Percentiles rank a stretch among this genome's conserved stretches.
phyloP scores from a whole-genome alignment of 2,888 invertebrate genomes.

The Eulithis prunata region DNA sequence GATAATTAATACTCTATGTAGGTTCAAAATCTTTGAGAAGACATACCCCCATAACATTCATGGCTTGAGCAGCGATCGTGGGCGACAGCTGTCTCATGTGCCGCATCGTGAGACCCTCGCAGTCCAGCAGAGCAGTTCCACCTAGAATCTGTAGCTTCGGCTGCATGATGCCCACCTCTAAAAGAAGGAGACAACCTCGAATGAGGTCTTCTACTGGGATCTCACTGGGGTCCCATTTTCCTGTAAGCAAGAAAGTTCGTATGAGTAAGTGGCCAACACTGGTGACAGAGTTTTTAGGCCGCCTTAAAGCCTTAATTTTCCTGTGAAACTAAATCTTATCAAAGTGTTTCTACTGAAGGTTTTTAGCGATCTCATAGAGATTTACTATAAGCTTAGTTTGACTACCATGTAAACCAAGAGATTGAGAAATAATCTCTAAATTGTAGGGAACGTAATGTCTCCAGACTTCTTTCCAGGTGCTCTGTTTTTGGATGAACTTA shows the following conservation, averaged over 20 bases:
- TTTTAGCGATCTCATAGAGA: too few species aligned
- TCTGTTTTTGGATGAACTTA: slow-evolving; percentile 47
- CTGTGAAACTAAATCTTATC: too few species aligned
- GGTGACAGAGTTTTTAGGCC: too few species aligned
- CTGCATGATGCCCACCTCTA: slow-evolving; percentile 90
- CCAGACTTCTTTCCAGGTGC: too few species aligned
- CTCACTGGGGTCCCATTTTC: slow-evolving; percentile 88
- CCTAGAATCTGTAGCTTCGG: slow-evolving; percentile 90
- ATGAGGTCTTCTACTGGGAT: slow-evolving; percentile 87
- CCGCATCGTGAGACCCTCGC: slow-evolving; percentile 87
- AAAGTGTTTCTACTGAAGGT: too few species aligned
- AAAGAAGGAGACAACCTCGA: slow-evolving; percentile 86
- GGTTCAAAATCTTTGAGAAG: background rate
- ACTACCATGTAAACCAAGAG: too few species aligned
- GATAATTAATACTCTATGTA: too few species aligned
- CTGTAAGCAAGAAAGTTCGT: slow-evolving; percentile 57
- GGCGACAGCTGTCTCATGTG: slow-evolving; percentile 90
- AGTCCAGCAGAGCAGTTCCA: slow-evolving; percentile 89
- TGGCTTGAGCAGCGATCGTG: slow-evolving; percentile 85
- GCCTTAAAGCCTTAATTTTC: too few species aligned
- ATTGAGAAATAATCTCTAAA: too few species aligned
- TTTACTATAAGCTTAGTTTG: too few species aligned
- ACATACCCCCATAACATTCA: slow-evolving; percentile 88
- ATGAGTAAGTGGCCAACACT: too few species aligned
- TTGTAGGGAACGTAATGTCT: too few species aligned